Evolutionary conservation across 2,797 vertebrate genomes (phyloP).

Genomic region (Novumbra hubbsi): DNA sequence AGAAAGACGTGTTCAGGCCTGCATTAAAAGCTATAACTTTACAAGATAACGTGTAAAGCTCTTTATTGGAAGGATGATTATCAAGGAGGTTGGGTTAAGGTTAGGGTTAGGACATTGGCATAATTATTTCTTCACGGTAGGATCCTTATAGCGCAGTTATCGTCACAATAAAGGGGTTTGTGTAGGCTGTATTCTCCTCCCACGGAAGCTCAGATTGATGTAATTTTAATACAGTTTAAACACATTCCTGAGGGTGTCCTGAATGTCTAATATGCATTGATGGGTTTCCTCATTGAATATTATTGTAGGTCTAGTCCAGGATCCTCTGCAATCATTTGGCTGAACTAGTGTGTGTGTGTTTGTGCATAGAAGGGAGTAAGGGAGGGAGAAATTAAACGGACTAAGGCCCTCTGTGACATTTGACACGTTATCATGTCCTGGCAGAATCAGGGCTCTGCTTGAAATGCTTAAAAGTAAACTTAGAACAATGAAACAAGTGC

Average conservation of each 20-base stretch:
- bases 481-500: no score
- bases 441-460: constrained; percentile 26
- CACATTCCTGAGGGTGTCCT: neutral
- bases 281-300: neutral
- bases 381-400: constrained; percentile 10
- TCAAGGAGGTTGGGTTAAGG: constrained; percentile 29
- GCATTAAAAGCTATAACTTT: no score
- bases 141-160: no score
- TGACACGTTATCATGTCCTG: constrained; percentile 47
- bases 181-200: neutral
- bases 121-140: no score
- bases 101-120: no score
- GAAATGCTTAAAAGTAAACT: no score
- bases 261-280: neutral
- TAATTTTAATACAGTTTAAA: neutral
- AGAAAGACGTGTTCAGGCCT: no score
- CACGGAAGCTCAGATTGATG: neutral
- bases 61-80: no score
- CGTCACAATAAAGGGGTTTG: neutral
- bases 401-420: constrained; percentile 31
- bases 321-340: neutral
- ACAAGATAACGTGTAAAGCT: no score
- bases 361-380: neutral
- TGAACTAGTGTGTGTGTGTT: no score
- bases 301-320: neutral